Percentiles rank a stretch among this genome's conserved stretches.
phyloP scores from a whole-genome alignment of 1,140 invertebrate genomes.

The Drosophila paulistorum region DNA sequence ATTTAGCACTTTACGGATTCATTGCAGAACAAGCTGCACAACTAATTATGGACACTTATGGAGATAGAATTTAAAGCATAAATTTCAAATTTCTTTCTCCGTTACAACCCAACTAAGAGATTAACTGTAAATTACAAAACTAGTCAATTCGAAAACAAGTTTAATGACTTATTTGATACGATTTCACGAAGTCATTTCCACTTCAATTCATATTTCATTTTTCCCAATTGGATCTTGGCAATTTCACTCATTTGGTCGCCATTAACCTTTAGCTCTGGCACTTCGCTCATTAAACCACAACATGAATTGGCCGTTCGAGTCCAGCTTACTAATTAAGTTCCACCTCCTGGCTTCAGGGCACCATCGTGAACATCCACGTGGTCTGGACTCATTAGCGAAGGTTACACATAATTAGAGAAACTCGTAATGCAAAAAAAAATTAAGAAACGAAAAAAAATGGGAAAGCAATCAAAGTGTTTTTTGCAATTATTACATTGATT shows the following conservation, averaged over 20 bases:
- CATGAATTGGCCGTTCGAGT: slow-evolving; percentile 43
- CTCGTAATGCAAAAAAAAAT: slow-evolving; percentile 3
- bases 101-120: no score
- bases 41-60: no score
- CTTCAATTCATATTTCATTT: slow-evolving; percentile 8
- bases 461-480: slow-evolving; percentile 63
- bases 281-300: slow-evolving; percentile 61
- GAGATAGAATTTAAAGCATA: no score
- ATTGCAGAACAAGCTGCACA: no score
- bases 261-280: slow-evolving; percentile 65
- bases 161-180: slow-evolving; percentile 3
- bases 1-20: no score
- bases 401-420: slow-evolving; percentile 57
- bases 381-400: slow-evolving; percentile 61
- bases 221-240: slow-evolving; percentile 14
- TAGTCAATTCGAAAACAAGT: background rate
- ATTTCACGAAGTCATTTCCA: background rate
- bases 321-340: slow-evolving; percentile 62
- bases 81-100: no score
- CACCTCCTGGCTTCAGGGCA: slow-evolving; percentile 35
- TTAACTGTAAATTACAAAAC: background rate
- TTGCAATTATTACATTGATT: slow-evolving; percentile 71
- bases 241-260: slow-evolving; percentile 36
- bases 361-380: slow-evolving; percentile 22
- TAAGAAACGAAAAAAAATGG: slow-evolving; percentile 18